Percentiles rank a stretch among this genome's conserved stretches.
Evolutionary conservation across 2,113 vertebrate genomes (phyloP).

Genomic region (Castor canadensis): DNA sequence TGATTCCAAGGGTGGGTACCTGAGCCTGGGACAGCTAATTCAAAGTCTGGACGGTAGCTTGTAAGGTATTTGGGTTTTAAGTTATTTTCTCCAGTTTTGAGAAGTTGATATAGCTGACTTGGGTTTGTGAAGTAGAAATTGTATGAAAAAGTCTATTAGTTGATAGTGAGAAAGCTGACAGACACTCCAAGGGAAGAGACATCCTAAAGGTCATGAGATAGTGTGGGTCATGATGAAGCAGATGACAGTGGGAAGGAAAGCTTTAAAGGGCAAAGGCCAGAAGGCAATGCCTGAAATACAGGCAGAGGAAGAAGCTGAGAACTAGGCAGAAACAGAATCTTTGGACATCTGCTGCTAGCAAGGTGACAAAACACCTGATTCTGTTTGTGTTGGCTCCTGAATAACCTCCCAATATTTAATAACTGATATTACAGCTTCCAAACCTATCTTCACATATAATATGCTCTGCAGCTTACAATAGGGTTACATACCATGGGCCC

Average conservation of each 20-base stretch:
- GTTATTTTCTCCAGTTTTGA: background rate
- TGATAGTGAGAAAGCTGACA: background rate
- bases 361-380: background rate
- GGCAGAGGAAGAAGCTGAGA: background rate
- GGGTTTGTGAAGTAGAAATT: background rate
- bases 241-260: background rate
- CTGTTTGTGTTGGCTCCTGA: background rate
- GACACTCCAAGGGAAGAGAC: background rate
- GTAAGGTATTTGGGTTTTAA: fast-evolving
- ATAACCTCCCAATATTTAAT: background rate
- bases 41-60: background rate
- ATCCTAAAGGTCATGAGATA: background rate
- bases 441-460: background rate
- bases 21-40: background rate
- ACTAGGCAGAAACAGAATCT: background rate
- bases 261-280: background rate
- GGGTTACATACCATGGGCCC: no score
- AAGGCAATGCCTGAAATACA: background rate
- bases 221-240: fast-evolving
- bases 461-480: no score
- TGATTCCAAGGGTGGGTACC: background rate
- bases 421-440: background rate
- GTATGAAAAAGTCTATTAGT: background rate
- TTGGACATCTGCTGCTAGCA: no score
- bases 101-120: background rate